Conservation (phyloP, 1,140 invertebrate species). For the Rhizoglyphus robini region DNA sequence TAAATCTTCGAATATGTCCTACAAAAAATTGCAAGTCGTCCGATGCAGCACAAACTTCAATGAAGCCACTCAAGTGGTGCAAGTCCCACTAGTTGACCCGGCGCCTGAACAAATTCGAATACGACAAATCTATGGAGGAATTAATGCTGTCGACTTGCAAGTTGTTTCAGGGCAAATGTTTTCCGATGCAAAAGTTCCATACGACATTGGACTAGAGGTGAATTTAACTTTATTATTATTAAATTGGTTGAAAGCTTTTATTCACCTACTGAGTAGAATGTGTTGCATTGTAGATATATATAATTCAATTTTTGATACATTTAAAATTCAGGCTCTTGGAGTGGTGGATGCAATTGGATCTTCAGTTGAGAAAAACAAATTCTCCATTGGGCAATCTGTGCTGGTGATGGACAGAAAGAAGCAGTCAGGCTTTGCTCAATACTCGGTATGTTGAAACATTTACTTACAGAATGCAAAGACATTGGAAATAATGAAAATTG, state of each 20-base stretch:
- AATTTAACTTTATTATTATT: neutral
- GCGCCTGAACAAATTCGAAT: too few relatives aligned
- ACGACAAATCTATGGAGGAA: too few relatives aligned
- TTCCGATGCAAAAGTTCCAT: slow-evolving; percentile 12
- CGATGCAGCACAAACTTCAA: too few relatives aligned
- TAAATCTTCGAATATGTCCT: too few relatives aligned
- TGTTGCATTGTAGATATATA: neutral
- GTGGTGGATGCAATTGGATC: slow-evolving; percentile 18
- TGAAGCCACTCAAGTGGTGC: too few relatives aligned
- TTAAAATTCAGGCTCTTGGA: too few relatives aligned
- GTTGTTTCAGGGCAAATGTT: slow-evolving; percentile 19
- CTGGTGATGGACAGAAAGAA: slow-evolving; percentile 28
- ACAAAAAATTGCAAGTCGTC: too few relatives aligned
- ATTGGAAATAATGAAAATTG: neutral
- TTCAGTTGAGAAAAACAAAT: slow-evolving; percentile 8
- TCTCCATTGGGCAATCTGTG: slow-evolving; percentile 28
- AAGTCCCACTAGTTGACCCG: too few relatives aligned
- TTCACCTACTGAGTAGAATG: neutral
- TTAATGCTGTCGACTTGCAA: slow-evolving; percentile 24
- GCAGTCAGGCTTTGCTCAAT: slow-evolving; percentile 19
- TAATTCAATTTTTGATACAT: too few relatives aligned
- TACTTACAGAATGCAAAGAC: neutral
- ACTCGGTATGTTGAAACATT: neutral
- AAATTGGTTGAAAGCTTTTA: neutral
- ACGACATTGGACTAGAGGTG: slow-evolving; percentile 23